Conservation (phyloP, 2,888 invertebrate genomes). For the Minunthozetes semirufus region DNA sequence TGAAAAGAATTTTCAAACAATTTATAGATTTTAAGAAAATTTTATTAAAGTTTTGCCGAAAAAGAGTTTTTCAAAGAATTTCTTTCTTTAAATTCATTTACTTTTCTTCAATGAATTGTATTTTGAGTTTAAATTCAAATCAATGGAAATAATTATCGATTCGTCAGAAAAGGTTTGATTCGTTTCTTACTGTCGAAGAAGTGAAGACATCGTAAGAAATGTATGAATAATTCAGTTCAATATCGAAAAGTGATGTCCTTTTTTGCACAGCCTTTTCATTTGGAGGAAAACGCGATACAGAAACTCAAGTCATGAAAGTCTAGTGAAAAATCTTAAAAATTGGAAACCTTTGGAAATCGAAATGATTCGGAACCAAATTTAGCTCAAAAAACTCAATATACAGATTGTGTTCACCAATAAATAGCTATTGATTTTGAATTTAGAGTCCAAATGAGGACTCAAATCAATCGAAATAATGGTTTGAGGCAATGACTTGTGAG, state of each 20-base stretch:
- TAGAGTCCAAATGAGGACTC: not conserved
- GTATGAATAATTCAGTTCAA: constrained; percentile 22
- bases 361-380: not conserved
- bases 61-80: too few species aligned
- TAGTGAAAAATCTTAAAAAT: not conserved
- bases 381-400: not conserved
- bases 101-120: too few species aligned
- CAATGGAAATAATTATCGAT: not conserved
- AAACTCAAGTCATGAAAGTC: not conserved
- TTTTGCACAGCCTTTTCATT: not conserved
- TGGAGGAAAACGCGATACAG: not conserved
- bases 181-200: not conserved
- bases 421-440: not conserved
- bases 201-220: not conserved
- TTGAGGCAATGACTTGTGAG: too few species aligned
- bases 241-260: not conserved
- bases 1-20: too few species aligned
- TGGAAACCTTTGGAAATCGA: not conserved
- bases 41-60: too few species aligned
- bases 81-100: too few species aligned
- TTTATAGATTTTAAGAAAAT: too few species aligned
- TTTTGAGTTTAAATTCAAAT: too few species aligned
- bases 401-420: not conserved
- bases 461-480: not conserved
- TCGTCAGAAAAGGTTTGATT: not conserved